phyloP scores from a whole-genome alignment of 2,888 invertebrate species.

The Sinodicranocentrus sp. region DNA sequence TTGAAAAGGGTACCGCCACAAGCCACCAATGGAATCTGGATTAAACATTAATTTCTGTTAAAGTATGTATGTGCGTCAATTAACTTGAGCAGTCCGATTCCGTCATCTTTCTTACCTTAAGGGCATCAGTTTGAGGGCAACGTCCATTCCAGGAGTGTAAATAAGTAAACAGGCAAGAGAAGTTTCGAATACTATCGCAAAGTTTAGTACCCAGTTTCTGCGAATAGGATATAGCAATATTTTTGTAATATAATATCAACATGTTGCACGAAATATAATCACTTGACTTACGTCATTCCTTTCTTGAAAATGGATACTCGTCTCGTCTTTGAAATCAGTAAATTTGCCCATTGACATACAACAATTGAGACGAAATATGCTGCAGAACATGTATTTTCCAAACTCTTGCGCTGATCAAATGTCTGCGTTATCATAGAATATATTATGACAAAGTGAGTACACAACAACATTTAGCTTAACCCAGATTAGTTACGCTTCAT shows the following conservation, averaged over 20 bases:
- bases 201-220: constrained; percentile 83
- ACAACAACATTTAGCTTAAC: no score
- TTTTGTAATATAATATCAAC: no score
- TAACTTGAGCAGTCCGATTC: no score
- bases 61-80: not conserved
- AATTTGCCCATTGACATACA: constrained; percentile 98
- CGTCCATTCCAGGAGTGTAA: constrained; percentile 80
- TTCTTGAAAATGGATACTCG: constrained; percentile 97
- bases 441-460: not conserved
- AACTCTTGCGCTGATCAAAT: constrained; percentile 54
- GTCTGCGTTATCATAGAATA: constrained; percentile 52
- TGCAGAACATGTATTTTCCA: constrained; percentile 67
- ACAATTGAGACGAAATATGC: constrained; percentile 94
- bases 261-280: not conserved
- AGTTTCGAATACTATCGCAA: constrained; percentile 82
- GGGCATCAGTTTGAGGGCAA: constrained; percentile 77
- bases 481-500: not conserved
- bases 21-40: constrained; percentile 81
- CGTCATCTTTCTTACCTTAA: constrained; percentile 63
- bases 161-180: constrained; percentile 79
- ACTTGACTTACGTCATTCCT: constrained; percentile 87
- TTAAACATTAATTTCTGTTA: constrained; percentile 13
- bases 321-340: constrained; percentile 98
- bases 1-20: constrained; percentile 84
- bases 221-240: not conserved